phyloP scores from a whole-genome alignment of 2,797 vertebrate species.

The Alectoris magna region DNA sequence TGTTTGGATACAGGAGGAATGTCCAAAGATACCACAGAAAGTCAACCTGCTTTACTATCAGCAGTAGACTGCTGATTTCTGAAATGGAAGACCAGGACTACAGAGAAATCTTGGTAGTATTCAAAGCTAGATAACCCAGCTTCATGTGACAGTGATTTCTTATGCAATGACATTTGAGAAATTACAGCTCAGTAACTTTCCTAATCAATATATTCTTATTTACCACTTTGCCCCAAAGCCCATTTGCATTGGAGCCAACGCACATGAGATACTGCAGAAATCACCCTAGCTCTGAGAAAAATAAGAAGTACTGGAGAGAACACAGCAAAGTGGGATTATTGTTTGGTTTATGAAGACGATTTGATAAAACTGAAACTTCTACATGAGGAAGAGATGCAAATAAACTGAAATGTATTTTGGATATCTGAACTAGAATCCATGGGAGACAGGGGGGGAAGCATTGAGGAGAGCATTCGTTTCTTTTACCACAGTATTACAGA shows the following conservation, averaged over 20 bases:
- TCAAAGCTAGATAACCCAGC: neutral
- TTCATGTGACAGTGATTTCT: neutral
- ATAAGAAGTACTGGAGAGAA: neutral
- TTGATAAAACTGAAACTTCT: neutral
- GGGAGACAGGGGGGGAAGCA: neutral
- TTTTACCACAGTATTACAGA: neutral
- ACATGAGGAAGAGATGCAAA: neutral
- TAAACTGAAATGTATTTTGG: neutral
- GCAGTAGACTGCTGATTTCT: neutral
- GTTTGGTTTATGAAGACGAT: neutral
- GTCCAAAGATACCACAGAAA: neutral
- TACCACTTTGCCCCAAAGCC: constrained; percentile 3
- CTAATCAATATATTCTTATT: constrained; percentile 34
- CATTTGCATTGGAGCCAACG: neutral
- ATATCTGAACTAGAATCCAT: neutral
- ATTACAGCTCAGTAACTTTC: constrained; percentile 11
- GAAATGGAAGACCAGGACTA: neutral
- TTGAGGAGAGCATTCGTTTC: neutral
- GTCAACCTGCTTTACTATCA: neutral
- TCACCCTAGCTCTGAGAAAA: neutral
- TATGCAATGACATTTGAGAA: constrained; percentile 35
- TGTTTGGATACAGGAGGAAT: neutral
- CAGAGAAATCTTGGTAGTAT: neutral
- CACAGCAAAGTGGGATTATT: neutral
- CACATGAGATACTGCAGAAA: neutral